Conservation (phyloP, 2,113 vertebrate species). For the Psettodes erumei region DNA sequence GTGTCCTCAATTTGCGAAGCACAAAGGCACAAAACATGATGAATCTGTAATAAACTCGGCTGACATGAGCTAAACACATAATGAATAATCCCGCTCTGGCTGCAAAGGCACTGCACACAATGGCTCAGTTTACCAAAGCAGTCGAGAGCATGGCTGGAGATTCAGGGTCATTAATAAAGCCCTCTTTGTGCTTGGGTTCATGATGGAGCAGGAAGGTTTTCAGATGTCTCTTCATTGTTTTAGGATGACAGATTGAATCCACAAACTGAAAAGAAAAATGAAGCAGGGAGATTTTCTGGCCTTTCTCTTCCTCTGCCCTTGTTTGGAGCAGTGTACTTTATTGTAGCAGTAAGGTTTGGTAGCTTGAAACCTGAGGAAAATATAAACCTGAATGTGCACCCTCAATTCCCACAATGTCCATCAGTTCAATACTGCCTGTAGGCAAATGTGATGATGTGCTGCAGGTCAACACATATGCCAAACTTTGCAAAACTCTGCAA, state of each 20-base stretch:
- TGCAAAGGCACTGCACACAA: constrained; percentile 55
- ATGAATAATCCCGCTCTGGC: constrained; percentile 60
- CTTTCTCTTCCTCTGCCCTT: neutral
- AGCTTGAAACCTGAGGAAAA: neutral
- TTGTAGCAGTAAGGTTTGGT: neutral
- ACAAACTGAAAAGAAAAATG: neutral
- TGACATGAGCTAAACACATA: constrained; percentile 61
- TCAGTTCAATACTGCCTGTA: neutral
- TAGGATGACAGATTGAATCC: constrained; percentile 38
- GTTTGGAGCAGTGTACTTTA: neutral
- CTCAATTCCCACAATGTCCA: neutral
- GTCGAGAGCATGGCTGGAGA: constrained; percentile 55
- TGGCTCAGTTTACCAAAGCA: constrained; percentile 66
- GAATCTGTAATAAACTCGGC: constrained; percentile 50
- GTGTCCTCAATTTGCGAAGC: neutral
- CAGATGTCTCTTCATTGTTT: constrained; percentile 63
- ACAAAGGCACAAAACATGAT: constrained; percentile 28
- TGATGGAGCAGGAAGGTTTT: constrained; percentile 63
- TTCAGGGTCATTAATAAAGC: constrained; percentile 67
- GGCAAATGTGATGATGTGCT: neutral
- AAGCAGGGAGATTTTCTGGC: neutral
- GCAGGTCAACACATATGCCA: neutral
- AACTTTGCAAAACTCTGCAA: constrained; percentile 3
- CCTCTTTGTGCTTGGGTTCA: constrained; percentile 65
- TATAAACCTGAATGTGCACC: neutral